These are phyloP conservation scores for Enteromius viviparus DNA, from an alignment of 2,797 vertebrate genomes.

Conservation along the genomic window DNA sequence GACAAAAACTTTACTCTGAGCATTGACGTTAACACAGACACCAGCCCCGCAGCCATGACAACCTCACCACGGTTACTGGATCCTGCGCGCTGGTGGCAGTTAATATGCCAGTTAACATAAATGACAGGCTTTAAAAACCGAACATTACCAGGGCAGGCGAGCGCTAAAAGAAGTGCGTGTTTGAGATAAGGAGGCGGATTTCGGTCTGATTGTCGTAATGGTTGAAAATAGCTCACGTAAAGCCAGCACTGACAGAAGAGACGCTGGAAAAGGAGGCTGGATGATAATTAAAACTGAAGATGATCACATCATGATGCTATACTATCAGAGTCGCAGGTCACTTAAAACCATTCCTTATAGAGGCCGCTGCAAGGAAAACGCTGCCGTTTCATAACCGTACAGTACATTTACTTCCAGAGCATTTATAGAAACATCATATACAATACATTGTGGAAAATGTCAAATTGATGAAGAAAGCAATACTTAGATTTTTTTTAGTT, in stretches of 20 bases:
- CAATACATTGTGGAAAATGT: background rate
- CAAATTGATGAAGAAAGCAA: background rate
- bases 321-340: background rate
- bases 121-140: constrained; percentile 66
- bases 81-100: constrained; percentile 49
- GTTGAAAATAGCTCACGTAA: constrained; percentile 63
- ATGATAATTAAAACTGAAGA: background rate
- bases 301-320: background rate
- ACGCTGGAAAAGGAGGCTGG: constrained; percentile 47
- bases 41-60: constrained; percentile 58
- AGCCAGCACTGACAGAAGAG: constrained; percentile 59
- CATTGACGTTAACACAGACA: background rate
- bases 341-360: background rate
- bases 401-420: background rate
- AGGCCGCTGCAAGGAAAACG: background rate
- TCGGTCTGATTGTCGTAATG: constrained; percentile 68
- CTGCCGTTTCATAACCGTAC: background rate
- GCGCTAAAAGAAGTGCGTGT: constrained; percentile 41
- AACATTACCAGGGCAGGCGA: constrained; percentile 65
- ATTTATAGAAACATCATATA: background rate
- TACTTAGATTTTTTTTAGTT: background rate
- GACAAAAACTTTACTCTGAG: constrained; percentile 10
- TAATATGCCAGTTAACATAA: constrained; percentile 48
- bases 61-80: constrained; percentile 52
- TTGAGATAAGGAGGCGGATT: constrained; percentile 59